Evolutionary conservation across 2,888 invertebrate genomes (phyloP).

Genomic region (Chymomyza caudatula): DNA sequence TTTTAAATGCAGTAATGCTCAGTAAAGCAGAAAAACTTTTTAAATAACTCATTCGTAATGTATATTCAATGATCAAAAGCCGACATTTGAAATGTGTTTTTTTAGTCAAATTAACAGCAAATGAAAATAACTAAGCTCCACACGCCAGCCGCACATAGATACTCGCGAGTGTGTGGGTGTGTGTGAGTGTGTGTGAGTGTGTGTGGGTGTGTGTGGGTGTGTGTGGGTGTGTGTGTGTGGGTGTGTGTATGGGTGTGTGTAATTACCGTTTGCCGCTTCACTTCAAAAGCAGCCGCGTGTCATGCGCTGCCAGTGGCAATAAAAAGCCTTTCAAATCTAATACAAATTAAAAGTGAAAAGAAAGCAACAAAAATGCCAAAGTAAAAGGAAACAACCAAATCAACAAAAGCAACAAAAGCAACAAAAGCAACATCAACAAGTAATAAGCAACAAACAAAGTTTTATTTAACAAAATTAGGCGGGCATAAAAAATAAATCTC

Average conservation of each 20-base stretch:
- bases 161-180: not conserved
- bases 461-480: conserved; percentile 18
- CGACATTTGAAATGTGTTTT: not conserved
- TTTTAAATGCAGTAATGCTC: not conserved
- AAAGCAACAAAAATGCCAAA: not conserved
- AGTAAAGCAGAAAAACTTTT: not conserved
- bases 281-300: conserved; percentile 1
- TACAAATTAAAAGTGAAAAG: not conserved
- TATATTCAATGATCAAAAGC: not conserved
- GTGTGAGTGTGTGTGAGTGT: not conserved
- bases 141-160: not conserved
- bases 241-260: conserved; percentile 18
- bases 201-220: not conserved
- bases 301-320: conserved; percentile 14
- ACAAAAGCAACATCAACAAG: not conserved
- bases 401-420: not conserved
- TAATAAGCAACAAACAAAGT: not conserved
- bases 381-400: not conserved
- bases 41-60: not conserved
- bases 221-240: not conserved
- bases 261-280: not conserved
- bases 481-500: conserved; percentile 11
- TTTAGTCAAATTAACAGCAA: not conserved
- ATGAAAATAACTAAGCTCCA: not conserved
- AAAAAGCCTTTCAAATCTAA: conserved; percentile 12